phyloP scores from a whole-genome alignment of 2,888 invertebrate genomes.

The Latrodectus elegans region DNA sequence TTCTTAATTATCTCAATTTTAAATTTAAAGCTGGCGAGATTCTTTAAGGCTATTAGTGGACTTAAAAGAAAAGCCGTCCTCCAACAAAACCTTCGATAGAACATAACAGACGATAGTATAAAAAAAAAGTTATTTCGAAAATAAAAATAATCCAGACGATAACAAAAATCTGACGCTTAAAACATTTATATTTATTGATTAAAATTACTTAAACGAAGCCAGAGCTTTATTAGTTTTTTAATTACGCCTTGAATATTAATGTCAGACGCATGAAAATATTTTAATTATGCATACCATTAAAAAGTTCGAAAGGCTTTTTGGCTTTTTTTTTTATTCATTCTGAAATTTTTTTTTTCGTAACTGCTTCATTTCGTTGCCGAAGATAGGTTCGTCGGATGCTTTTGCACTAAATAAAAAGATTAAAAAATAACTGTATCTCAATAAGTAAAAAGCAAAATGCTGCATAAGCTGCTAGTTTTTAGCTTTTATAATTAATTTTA shows the following conservation, averaged over 20 bases:
- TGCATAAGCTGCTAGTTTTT: conserved; percentile 64
- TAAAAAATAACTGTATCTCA: conserved; percentile 67
- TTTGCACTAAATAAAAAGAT: conserved; percentile 42
- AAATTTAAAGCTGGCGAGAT: conserved; percentile 66
- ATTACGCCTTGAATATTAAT: conserved; percentile 69
- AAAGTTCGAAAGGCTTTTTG: conserved; percentile 67
- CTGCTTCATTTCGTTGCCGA: conserved; percentile 64
- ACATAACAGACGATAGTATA: conserved; percentile 1
- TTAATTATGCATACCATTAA: conserved; percentile 69
- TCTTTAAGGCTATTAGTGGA: conserved; percentile 68
- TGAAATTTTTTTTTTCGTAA: conserved; percentile 55
- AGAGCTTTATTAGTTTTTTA: conserved; percentile 68
- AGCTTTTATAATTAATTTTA: conserved; percentile 67
- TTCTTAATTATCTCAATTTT: conserved; percentile 69
- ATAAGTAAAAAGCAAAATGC: conserved; percentile 69
- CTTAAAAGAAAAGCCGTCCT: conserved; percentile 51
- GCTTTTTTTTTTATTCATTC: conserved; percentile 34
- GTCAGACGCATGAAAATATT: conserved; percentile 68
- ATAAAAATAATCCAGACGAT: conserved; percentile 57
- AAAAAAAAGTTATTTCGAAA: conserved; percentile 38
- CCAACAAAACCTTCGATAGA: conserved; percentile 27
- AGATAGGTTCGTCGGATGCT: conserved; percentile 54
- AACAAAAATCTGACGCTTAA: conserved; percentile 69
- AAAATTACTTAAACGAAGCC: conserved; percentile 69
- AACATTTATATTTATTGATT: conserved; percentile 69